These are phyloP conservation scores for Cataglyphis albicans DNA, from an alignment of 2,888 invertebrate genomes.

Conservation along the genomic window DNA sequence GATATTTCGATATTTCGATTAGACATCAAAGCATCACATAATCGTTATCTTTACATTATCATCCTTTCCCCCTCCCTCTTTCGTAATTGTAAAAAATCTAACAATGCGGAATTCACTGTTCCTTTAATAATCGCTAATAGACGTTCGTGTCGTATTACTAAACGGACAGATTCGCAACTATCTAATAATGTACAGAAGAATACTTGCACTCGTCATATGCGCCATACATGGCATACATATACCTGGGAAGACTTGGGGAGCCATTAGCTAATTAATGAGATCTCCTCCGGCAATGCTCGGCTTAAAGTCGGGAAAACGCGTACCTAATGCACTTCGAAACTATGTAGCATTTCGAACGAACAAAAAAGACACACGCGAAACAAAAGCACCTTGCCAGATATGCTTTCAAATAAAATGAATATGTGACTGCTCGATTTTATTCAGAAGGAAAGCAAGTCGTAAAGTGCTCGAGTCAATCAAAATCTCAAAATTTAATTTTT, in stretches of 20 bases:
- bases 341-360: conserved; percentile 3
- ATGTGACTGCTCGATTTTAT: neutral
- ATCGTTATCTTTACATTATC: neutral
- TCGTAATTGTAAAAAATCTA: neutral
- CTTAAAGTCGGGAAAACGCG: conserved; percentile 52
- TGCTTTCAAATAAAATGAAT: conserved; percentile 26
- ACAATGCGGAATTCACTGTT: neutral
- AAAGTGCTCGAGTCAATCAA: neutral
- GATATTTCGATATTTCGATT: too few relatives aligned
- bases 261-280: conserved; percentile 72
- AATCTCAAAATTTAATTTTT: neutral
- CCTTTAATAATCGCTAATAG: neutral
- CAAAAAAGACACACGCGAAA: conserved; percentile 27
- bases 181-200: conserved; percentile 33
- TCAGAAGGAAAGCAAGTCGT: neutral
- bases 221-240: neutral
- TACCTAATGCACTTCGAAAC: conserved; percentile 51
- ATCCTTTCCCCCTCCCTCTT: neutral
- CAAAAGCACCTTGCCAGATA: conserved; percentile 9
- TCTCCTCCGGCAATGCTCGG: conserved; percentile 54
- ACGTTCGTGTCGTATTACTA: neutral
- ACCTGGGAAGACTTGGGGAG: conserved; percentile 36
- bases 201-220: neutral
- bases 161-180: neutral
- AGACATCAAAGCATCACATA: neutral